Evolutionary conservation across 2,888 invertebrate genomes (phyloP).

Genomic region (Geotrupes spiniger): DNA sequence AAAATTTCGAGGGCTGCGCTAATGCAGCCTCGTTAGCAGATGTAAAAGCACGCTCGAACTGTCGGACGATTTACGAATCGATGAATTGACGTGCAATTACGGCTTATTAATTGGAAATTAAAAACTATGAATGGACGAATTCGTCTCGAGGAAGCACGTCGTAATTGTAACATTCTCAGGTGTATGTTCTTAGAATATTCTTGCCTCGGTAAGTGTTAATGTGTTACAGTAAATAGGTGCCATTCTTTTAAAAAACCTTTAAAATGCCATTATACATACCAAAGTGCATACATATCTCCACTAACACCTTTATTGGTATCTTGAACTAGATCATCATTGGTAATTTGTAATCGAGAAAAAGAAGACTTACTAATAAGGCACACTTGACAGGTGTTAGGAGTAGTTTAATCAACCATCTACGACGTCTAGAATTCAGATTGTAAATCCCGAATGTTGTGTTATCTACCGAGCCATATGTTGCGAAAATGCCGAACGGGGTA

Average conservation of each 20-base stretch:
- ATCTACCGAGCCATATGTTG: conserved; percentile 1
- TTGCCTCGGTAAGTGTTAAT: conserved; percentile 21
- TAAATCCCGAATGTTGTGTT: conserved; percentile 3
- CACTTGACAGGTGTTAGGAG: conserved; percentile 28
- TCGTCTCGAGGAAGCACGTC: conserved; percentile 20
- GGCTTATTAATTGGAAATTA: too few species aligned
- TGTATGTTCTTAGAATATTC: conserved; percentile 21
- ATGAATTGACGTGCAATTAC: too few species aligned
- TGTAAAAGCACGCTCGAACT: too few species aligned
- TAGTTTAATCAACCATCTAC: conserved; percentile 23
- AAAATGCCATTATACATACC: conserved; percentile 25
- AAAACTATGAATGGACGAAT: conserved; percentile 22
- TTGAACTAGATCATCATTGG: conserved; percentile 33
- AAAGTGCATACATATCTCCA: conserved; percentile 22
- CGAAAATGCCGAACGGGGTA: too few species aligned
- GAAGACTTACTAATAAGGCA: conserved; percentile 26
- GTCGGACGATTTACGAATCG: too few species aligned
- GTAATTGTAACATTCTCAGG: conserved; percentile 18
- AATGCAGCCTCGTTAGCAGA: too few species aligned
- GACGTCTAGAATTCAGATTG: conserved; percentile 2
- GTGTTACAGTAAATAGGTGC: conserved; percentile 21
- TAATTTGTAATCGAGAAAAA: conserved; percentile 29
- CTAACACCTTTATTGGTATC: conserved; percentile 30
- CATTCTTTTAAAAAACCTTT: conserved; percentile 21
- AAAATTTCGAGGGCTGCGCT: too few species aligned